Evolutionary conservation across 2,888 invertebrate species (phyloP), one percentile per base, ranked within the genome.

Genomic region (Andrena chrysosceles): DNA sequence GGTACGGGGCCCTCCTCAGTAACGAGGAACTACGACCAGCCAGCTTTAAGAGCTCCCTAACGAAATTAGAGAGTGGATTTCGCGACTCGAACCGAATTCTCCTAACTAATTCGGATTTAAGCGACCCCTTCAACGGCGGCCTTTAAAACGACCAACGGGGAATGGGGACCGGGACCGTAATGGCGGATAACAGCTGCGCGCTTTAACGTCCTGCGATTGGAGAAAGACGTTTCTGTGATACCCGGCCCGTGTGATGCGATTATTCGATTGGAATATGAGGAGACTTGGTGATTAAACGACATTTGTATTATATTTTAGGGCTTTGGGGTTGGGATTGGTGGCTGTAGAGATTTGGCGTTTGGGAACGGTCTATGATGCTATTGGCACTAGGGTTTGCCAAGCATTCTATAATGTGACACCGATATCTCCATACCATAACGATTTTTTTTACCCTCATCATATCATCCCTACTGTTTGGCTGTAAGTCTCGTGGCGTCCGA

Each of bases 1-100:
- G 26, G 56, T 68, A 1, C 42, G 8, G 2, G 67, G 59, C 6
- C 35, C 2, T 6, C 13, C 2, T 7, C 10, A 52, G 10, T 75
- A 75, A 79, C 63, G 64, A 70, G 48, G 29, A 71, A 16, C 23
- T 56, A 62, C 60, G 70, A n/a, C 64, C 26, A 35, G 48, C 35
- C n/a, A 13, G 48, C 20, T 64, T 71, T 26, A 10, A 49, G 62
- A 71, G 71, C 16, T 33, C 6, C 23, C 60, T 71, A 80, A 77
- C 62, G 33, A 71, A 80, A 80, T 80, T 77, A 77, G 33, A 77
- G 77, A 67, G 54, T 62, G 23, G 66, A 79, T 70, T 42, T 60
- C 76, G 64, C 68, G 59, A 62, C 49, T 64, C 35, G n/a, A 29
- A 60, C 62, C 67, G 62, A 70, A 60, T 49, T 73, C 79, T 70